phyloP scores from a whole-genome alignment of 2,888 invertebrate genomes.

The Eustalomyia histrio region DNA sequence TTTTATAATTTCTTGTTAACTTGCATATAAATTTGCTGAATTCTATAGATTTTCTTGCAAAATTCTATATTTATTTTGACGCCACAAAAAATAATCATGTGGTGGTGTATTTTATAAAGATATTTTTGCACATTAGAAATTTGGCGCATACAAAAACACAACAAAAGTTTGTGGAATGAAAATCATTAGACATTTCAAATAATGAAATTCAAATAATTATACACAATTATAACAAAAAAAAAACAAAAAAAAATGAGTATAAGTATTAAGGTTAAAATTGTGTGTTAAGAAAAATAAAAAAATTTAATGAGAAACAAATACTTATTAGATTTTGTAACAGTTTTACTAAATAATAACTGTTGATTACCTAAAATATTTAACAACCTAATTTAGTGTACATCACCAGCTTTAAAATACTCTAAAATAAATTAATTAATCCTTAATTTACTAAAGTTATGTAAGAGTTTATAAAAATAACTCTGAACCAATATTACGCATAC shows the following conservation, averaged over 20 bases:
- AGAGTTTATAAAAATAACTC: background rate
- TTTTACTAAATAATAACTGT: background rate
- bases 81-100: background rate
- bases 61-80: background rate
- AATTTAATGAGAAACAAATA: background rate
- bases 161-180: background rate
- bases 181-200: background rate
- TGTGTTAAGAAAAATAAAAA: background rate
- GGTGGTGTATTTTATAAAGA: background rate
- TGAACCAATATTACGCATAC: conserved; percentile 34
- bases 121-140: conserved; percentile 2
- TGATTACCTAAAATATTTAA: background rate
- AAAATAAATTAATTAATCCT: background rate
- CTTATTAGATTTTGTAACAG: background rate
- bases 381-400: background rate
- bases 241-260: too few species aligned
- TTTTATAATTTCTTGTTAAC: conserved; percentile 46
- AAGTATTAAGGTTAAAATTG: background rate
- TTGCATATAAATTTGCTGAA: conserved; percentile 35
- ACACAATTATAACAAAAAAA: background rate
- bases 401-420: background rate
- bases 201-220: background rate
- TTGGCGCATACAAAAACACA: background rate
- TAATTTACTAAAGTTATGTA: background rate
- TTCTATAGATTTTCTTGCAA: conserved; percentile 5